phyloP scores from a whole-genome alignment of 2,113 vertebrate genomes.

The Coracopsis vasa region DNA sequence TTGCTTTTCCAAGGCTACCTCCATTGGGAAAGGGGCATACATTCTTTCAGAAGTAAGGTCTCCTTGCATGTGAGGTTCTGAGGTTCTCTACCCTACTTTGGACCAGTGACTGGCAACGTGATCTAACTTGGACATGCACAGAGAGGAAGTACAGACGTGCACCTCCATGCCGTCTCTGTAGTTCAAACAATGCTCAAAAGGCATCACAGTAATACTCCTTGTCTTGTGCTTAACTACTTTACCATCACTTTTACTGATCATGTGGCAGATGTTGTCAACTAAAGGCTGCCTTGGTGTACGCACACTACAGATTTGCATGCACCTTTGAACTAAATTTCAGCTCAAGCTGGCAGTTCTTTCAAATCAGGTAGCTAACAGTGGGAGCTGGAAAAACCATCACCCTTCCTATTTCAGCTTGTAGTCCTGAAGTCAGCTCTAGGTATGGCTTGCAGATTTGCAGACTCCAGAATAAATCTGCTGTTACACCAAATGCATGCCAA shows the following conservation, averaged over 20 bases:
- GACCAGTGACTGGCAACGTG: background rate
- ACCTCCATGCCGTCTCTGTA: background rate
- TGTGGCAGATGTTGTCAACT: background rate
- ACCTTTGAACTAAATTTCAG: background rate
- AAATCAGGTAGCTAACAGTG: background rate
- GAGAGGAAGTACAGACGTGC: background rate
- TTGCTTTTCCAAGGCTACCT: background rate
- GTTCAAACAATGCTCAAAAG: background rate
- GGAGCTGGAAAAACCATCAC: background rate
- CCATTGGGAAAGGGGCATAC: fast-evolving
- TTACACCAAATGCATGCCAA: background rate
- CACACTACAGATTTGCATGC: no score
- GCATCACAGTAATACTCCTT: fast-evolving
- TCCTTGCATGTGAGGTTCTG: background rate
- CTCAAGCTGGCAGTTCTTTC: background rate
- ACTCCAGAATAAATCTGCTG: background rate
- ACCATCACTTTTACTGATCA: background rate
- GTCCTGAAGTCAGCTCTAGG: background rate
- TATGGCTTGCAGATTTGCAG: background rate
- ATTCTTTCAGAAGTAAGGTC: background rate
- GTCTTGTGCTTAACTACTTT: background rate
- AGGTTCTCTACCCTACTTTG: background rate
- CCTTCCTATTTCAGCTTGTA: background rate
- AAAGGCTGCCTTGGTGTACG: background rate
- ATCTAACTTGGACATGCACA: background rate